Conservation (phyloP, 2,797 vertebrate genomes). For the Peromyscus nudipes region DNA sequence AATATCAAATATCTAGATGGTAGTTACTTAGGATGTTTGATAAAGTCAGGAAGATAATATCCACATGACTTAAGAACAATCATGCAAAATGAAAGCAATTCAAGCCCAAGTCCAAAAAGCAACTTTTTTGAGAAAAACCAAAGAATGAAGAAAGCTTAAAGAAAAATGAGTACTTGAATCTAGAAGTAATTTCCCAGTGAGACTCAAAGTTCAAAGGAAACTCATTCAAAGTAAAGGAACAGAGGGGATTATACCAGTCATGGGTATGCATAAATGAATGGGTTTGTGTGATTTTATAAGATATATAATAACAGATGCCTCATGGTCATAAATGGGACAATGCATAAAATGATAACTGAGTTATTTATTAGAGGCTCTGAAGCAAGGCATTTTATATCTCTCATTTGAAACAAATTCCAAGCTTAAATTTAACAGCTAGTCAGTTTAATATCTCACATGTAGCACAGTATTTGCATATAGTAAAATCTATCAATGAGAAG, state of each 20-base stretch:
- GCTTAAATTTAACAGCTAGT: slow-evolving; percentile 41
- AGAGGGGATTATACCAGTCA: neutral
- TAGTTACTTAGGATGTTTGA: neutral
- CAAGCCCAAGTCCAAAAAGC: neutral
- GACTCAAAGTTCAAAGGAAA: neutral
- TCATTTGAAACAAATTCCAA: slow-evolving; percentile 30
- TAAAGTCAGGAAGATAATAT: neutral
- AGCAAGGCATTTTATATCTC: slow-evolving; percentile 42
- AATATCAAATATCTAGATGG: slow-evolving; percentile 7
- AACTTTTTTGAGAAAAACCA: neutral
- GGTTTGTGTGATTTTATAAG: neutral
- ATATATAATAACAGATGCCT: neutral
- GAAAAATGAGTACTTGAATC: neutral
- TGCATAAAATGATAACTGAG: neutral
- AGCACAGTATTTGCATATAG: neutral
- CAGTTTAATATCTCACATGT: slow-evolving; percentile 11
- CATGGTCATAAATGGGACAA: neutral
- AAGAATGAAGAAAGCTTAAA: slow-evolving; percentile 21
- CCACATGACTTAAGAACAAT: neutral
- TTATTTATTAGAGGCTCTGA: neutral
- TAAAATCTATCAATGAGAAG: slow-evolving; percentile 24
- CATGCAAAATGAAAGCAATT: slow-evolving; percentile 11
- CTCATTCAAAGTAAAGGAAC: neutral
- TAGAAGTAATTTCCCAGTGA: neutral
- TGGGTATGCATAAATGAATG: neutral